These are phyloP conservation scores for Cremastinae sp. DNA, from an alignment of 2,888 invertebrate species.

Conservation along the genomic window DNA sequence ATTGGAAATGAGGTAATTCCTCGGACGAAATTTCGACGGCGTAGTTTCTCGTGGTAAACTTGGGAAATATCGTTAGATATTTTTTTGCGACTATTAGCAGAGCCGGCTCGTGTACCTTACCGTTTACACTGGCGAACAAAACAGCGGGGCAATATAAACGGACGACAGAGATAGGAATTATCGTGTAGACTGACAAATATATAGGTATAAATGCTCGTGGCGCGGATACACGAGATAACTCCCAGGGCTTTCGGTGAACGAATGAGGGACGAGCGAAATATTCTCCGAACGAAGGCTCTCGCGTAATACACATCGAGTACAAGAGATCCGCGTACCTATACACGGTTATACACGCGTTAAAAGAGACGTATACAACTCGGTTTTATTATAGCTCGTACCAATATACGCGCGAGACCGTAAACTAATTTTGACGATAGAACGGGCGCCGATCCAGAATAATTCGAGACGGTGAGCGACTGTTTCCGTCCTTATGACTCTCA, in stretches of 20 bases:
- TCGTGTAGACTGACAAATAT: too few relatives aligned
- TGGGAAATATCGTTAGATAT: slow-evolving; percentile 27
- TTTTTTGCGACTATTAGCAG: slow-evolving; percentile 48
- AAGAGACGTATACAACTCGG: slow-evolving; percentile 22
- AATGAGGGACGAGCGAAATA: slow-evolving; percentile 48
- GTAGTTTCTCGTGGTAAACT: slow-evolving; percentile 1
- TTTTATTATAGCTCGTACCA: slow-evolving; percentile 47
- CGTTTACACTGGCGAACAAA: slow-evolving; percentile 52
- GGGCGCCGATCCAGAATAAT: slow-evolving; percentile 10
- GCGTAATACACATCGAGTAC: slow-evolving; percentile 1
- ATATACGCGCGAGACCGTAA: not conserved
- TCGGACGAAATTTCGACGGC: too few relatives aligned
- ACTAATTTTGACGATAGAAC: not conserved
- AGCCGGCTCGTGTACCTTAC: slow-evolving; percentile 49
- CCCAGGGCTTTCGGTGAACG: slow-evolving; percentile 49
- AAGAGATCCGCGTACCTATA: not conserved
- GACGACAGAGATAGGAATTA: too few relatives aligned
- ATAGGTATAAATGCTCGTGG: too few relatives aligned
- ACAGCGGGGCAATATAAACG: slow-evolving; percentile 2
- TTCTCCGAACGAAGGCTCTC: slow-evolving; percentile 32
- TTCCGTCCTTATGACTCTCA: too few relatives aligned
- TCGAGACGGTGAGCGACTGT: too few relatives aligned
- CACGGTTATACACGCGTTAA: too few relatives aligned
- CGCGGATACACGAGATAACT: slow-evolving; percentile 56
- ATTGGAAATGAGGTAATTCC: too few relatives aligned